These are phyloP conservation scores for Tenualosa ilisha DNA, from an alignment of 2,797 vertebrate species.

Conservation along the genomic window DNA sequence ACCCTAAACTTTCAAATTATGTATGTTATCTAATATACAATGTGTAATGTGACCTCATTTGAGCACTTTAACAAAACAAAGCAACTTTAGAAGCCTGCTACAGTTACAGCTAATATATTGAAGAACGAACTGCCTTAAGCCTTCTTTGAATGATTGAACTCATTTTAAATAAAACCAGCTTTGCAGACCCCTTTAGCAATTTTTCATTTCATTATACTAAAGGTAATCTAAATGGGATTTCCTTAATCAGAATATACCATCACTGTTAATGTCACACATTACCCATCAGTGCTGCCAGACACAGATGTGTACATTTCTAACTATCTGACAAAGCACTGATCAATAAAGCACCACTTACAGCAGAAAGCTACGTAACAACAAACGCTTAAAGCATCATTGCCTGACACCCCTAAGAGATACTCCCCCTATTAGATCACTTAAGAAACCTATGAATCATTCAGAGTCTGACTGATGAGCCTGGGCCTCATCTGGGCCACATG, in stretches of 20 bases:
- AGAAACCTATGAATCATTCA: background rate
- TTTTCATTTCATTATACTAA: background rate
- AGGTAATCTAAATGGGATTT: background rate
- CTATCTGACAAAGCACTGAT: conserved; percentile 15
- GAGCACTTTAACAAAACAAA: background rate
- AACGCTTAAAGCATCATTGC: background rate
- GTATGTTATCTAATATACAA: background rate
- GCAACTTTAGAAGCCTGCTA: background rate
- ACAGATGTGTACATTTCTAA: background rate
- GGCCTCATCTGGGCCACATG: background rate
- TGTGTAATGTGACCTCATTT: background rate
- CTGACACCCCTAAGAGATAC: background rate
- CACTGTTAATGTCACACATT: background rate
- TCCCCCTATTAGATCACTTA: background rate
- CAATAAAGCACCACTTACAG: background rate
- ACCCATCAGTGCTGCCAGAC: background rate
- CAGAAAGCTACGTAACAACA: background rate
- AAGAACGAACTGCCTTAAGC: conserved; percentile 16
- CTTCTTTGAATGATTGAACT: conserved; percentile 3
- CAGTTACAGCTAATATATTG: background rate
- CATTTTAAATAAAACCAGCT: background rate
- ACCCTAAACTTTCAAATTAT: background rate
- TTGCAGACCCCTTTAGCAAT: background rate
- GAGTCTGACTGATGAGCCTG: background rate
- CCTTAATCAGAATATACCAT: background rate